These are phyloP conservation scores for Ips typographus DNA, from an alignment of 1,140 invertebrate species.

Conservation along the genomic window DNA sequence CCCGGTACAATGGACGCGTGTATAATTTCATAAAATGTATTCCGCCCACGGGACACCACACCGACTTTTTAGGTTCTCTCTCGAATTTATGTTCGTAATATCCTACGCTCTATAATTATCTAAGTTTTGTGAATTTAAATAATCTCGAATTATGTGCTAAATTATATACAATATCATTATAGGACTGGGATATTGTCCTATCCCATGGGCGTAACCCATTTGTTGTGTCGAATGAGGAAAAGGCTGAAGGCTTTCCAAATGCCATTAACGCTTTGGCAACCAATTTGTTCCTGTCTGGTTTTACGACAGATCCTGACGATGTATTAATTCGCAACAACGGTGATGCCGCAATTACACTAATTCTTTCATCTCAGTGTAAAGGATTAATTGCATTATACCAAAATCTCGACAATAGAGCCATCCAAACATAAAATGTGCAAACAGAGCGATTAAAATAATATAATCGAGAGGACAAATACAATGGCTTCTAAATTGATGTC, in stretches of 20 bases:
- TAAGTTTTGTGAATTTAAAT: conserved; percentile 15
- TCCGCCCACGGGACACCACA: conserved; percentile 9
- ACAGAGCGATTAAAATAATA: conserved; percentile 28
- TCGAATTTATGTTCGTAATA: conserved; percentile 9
- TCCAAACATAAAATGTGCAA: conserved; percentile 15
- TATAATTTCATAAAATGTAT: conserved; percentile 9
- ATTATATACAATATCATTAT: conserved; percentile 4
- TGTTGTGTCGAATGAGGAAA: too few relatives aligned
- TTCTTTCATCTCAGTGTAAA: too few relatives aligned
- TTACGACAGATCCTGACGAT: too few relatives aligned
- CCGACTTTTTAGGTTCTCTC: conserved; percentile 8
- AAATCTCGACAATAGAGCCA: background rate
- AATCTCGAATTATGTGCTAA: conserved; percentile 4
- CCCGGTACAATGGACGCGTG: background rate
- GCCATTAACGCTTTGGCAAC: too few relatives aligned
- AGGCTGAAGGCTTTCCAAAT: too few relatives aligned
- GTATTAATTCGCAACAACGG: too few relatives aligned
- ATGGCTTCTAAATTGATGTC: conserved; percentile 17
- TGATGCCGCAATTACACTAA: too few relatives aligned
- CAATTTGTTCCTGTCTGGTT: too few relatives aligned
- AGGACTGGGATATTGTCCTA: background rate
- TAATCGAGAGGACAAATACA: conserved; percentile 25
- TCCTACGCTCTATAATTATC: conserved; percentile 13
- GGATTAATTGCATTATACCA: background rate
- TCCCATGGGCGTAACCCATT: too few relatives aligned